These are phyloP conservation scores for Anniella stebbinsi DNA, from an alignment of 2,797 vertebrate species.

Conservation along the genomic window DNA sequence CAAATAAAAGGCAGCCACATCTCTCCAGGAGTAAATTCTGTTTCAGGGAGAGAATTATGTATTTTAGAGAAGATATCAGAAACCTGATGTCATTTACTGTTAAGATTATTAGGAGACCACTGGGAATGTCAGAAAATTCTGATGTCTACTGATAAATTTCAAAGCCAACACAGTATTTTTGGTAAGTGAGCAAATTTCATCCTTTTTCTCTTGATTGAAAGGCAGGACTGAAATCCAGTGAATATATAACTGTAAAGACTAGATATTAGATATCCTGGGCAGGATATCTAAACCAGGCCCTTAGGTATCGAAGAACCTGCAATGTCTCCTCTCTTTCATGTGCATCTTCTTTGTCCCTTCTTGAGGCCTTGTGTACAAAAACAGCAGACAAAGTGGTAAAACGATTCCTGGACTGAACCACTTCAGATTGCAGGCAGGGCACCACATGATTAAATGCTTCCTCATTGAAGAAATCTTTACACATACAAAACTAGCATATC, in stretches of 20 bases:
- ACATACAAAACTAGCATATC: background rate
- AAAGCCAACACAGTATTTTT: background rate
- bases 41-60: background rate
- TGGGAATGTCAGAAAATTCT: background rate
- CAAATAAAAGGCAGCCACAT: background rate
- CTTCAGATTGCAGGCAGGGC: background rate
- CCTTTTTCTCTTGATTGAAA: background rate
- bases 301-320: background rate
- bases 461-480: background rate
- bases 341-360: background rate
- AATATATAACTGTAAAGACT: no score
- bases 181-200: background rate
- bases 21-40: background rate
- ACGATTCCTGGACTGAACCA: background rate
- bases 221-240: background rate
- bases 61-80: background rate
- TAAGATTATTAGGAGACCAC: background rate
- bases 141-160: background rate
- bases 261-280: background rate
- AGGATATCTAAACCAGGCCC: background rate
- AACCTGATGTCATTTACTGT: background rate
- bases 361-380: background rate
- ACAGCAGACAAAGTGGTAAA: background rate
- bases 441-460: background rate
- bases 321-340: background rate